Evolutionary conservation across 2,113 vertebrate genomes (phyloP), one percentile per base, ranked within the genome.

Genomic region (Cyanoderma ruficeps): DNA sequence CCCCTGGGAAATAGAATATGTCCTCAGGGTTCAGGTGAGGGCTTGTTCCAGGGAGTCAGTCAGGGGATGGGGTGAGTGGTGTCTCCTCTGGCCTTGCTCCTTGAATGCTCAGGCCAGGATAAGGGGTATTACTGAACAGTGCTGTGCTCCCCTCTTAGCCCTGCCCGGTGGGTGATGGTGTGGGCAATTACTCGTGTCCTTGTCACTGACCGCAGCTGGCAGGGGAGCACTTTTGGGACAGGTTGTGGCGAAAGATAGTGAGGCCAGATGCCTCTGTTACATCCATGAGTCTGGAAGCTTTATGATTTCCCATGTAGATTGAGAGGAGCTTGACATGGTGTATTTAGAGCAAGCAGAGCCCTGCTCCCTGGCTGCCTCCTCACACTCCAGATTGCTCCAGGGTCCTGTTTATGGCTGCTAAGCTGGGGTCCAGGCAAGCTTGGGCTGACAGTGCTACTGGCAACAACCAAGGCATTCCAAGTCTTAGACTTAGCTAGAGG

Each of bases 1-100:
- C 63, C 67, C 30, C 52, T 63, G 28, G 41, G n/a, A 44, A 39
- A 39, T 39, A 39, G 10, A 39, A 39, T 39, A 39, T 39, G 10
- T 39, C 39, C 49, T 80, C 24, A 23, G 59, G 31, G 35, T 39
- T 22, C 20, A 13, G 28, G 37, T 19, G n/a, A 19, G 10, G 20
- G 11, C 10, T 23, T 31, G 39, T 39, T 72, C 6, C 0, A 3
- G 68, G n/a, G 44, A 42, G 41, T 17, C 70, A 57, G 3, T 13
- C 9, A 15, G 31, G 24, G 46, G 11, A 4, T 11, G 13, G 18
- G 11, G 5, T 19, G 39, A 0, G 1, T 7, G 2, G 3, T 15
- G 15, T 18, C 65, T 71, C 33, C 47, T 46, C 42, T 70, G 6
- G 7, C 56, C 9, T 35, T 55, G 39, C 13, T 59, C 22, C 28